Evolutionary conservation across 2,113 vertebrate genomes (phyloP).

Genomic region (Lagopus muta): DNA sequence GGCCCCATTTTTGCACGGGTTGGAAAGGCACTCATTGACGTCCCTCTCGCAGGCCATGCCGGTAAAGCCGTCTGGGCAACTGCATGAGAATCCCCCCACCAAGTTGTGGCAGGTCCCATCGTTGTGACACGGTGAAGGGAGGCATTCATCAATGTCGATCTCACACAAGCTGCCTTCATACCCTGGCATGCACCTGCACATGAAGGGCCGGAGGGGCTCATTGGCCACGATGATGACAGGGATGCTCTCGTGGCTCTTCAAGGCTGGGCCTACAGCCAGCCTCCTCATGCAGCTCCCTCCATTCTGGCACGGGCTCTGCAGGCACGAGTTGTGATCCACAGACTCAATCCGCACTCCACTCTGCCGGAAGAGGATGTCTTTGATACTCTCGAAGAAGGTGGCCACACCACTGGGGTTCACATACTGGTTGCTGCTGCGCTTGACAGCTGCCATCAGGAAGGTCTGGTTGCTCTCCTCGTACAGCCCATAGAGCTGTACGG

Average conservation of each 20-base stretch:
- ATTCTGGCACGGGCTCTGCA: slow-evolving; percentile 91
- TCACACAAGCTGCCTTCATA: slow-evolving; percentile 90
- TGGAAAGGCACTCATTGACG: slow-evolving; percentile 93
- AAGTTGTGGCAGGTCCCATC: slow-evolving; percentile 94
- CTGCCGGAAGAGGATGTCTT: slow-evolving; percentile 90
- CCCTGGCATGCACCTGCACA: slow-evolving; percentile 91
- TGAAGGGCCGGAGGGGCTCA: slow-evolving; percentile 86
- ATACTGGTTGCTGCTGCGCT: slow-evolving; percentile 86
- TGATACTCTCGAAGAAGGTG: slow-evolving; percentile 98
- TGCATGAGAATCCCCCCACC: slow-evolving; percentile 94
- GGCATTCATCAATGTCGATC: slow-evolving; percentile 91
- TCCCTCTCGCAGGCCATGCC: slow-evolving; percentile 97
- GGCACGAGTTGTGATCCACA: slow-evolving; percentile 92
- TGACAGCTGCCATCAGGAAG: slow-evolving; percentile 90
- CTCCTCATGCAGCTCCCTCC: slow-evolving; percentile 91
- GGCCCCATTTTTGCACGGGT: slow-evolving; percentile 92
- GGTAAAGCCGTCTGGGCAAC: slow-evolving; percentile 91
- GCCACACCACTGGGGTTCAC: slow-evolving; percentile 92
- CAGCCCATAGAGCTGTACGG: slow-evolving; percentile 88
- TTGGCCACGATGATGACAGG: slow-evolving; percentile 91
- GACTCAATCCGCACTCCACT: slow-evolving; percentile 91
- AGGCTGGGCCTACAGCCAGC: slow-evolving; percentile 81
- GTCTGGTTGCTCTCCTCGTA: slow-evolving; percentile 91
- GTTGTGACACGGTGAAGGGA: slow-evolving; percentile 94
- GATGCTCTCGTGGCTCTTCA: slow-evolving; percentile 85